A percentile compares a stretch with the other conserved stretches of the same genome.
These are phyloP conservation scores for Ctenopoma kingsleyae DNA, from an alignment of 2,797 vertebrate species.

Conservation along the genomic window DNA sequence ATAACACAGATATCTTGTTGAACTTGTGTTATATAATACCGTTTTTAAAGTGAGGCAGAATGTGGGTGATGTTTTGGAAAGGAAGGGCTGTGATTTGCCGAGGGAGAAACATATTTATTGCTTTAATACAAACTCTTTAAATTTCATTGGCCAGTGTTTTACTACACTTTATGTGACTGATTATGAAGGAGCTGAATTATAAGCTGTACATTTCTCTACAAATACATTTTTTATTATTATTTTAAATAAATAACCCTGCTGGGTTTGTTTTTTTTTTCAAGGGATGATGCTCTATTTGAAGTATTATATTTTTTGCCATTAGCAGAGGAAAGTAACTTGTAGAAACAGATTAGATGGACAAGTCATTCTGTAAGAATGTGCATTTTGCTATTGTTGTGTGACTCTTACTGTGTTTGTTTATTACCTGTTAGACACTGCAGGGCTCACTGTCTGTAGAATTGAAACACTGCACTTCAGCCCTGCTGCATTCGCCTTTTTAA, in stretches of 20 bases:
- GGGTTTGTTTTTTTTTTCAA: slow-evolving; percentile 61
- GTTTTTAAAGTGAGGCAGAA: slow-evolving; percentile 26
- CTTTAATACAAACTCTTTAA: slow-evolving; percentile 50
- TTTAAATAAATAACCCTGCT: slow-evolving; percentile 65
- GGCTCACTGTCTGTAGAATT: slow-evolving; percentile 52
- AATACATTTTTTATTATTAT: slow-evolving; percentile 63
- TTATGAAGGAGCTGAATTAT: slow-evolving; percentile 27
- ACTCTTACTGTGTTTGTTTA: slow-evolving; percentile 67
- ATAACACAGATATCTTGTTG: slow-evolving; percentile 29
- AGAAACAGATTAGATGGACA: slow-evolving; percentile 65
- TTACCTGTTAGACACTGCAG: slow-evolving; percentile 56
- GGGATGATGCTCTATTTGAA: slow-evolving; percentile 51
- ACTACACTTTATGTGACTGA: slow-evolving; percentile 30
- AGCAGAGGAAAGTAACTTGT: slow-evolving; percentile 54
- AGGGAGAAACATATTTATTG: slow-evolving; percentile 68
- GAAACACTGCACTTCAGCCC: slow-evolving; percentile 60
- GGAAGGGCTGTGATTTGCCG: slow-evolving; percentile 9
- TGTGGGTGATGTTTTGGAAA: slow-evolving; percentile 12
- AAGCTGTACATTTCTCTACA: slow-evolving; percentile 63
- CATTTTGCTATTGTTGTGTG: slow-evolving; percentile 63
- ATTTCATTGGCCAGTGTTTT: slow-evolving; percentile 35
- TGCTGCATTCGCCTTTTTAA: slow-evolving; percentile 71
- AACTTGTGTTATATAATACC: slow-evolving; percentile 7
- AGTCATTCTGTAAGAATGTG: slow-evolving; percentile 83
- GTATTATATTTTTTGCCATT: slow-evolving; percentile 59